These are phyloP conservation scores for Chaetorhynchus papuensis DNA, from an alignment of 2,113 vertebrate species.

Conservation along the genomic window DNA sequence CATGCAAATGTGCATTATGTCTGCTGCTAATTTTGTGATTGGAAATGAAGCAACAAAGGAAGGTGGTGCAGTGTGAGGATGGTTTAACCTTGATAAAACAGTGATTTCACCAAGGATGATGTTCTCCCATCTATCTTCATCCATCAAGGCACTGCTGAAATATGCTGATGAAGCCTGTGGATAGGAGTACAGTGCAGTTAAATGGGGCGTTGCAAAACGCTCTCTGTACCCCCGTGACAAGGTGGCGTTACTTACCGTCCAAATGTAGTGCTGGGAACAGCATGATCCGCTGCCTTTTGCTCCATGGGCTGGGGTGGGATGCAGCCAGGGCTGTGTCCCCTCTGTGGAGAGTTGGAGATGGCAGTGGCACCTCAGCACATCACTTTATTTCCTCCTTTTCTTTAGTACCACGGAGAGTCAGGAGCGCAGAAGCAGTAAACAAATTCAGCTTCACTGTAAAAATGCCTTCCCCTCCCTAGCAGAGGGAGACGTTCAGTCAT, in stretches of 20 bases:
- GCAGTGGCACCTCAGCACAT: background rate
- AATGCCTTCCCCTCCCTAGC: background rate
- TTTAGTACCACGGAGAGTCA: background rate
- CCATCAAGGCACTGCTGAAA: conserved; percentile 78
- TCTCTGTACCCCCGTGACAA: conserved; percentile 78
- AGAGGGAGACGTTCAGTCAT: background rate
- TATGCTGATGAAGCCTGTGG: conserved; percentile 85
- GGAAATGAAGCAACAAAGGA: conserved; percentile 75
- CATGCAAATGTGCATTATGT: background rate
- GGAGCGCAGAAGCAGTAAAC: background rate
- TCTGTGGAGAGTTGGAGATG: background rate
- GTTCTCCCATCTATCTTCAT: conserved; percentile 89
- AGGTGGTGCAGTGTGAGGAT: conserved; percentile 79
- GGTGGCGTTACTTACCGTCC: conserved; percentile 65
- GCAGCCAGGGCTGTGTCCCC: background rate
- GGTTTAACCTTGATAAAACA: conserved; percentile 92
- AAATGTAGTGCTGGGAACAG: conserved; percentile 57
- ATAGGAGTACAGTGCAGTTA: conserved; percentile 80
- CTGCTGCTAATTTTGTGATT: conserved; percentile 56
- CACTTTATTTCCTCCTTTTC: background rate
- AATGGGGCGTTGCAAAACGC: conserved; percentile 86
- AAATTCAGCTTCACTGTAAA: background rate
- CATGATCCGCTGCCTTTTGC: background rate
- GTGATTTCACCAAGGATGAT: conserved; percentile 87
- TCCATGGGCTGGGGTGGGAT: background rate